Conservation (phyloP, 1,140 invertebrate species). For the Drosophila sproati region DNA sequence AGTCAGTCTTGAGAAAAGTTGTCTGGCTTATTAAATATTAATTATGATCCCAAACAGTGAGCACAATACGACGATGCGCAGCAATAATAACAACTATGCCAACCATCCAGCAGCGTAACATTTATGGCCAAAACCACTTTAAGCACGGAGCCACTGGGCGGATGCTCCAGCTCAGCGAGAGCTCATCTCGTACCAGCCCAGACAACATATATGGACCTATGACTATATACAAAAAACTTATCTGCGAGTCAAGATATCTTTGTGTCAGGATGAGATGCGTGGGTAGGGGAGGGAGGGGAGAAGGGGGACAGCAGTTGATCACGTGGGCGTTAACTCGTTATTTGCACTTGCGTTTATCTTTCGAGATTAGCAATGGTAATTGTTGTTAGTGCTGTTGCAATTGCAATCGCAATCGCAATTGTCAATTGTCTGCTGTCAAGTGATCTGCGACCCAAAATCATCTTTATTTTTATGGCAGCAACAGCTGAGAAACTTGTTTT, state of each 20-base stretch:
- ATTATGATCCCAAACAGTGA: conserved; percentile 58
- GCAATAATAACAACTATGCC: conserved; percentile 18
- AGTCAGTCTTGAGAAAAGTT: conserved; percentile 32
- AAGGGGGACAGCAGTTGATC: conserved; percentile 14
- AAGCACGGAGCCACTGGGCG: conserved; percentile 66
- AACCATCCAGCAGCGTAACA: conserved; percentile 40
- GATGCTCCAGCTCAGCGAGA: conserved; percentile 28
- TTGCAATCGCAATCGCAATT: conserved; percentile 37
- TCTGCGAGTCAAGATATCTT: conserved; percentile 4
- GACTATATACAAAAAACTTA: conserved; percentile 24
- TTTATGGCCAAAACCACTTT: conserved; percentile 74
- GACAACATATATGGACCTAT: conserved; percentile 29
- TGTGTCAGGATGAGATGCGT: conserved; percentile 3
- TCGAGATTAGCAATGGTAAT: conserved; percentile 74
- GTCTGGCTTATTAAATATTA: conserved; percentile 79
- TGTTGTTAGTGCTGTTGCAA: conserved; percentile 37
- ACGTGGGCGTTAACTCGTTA: conserved; percentile 58
- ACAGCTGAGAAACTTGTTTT: conserved; percentile 62
- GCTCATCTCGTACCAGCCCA: conserved; percentile 8
- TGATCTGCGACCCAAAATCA: conserved; percentile 67
- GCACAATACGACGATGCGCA: conserved; percentile 22
- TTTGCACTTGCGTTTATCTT: conserved; percentile 56
- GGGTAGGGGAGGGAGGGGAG: no score
- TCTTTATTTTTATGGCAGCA: conserved; percentile 72
- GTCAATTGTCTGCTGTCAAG: conserved; percentile 63